phyloP scores from a whole-genome alignment of 2,888 invertebrate species.

The Pseudococcus longispinus region DNA sequence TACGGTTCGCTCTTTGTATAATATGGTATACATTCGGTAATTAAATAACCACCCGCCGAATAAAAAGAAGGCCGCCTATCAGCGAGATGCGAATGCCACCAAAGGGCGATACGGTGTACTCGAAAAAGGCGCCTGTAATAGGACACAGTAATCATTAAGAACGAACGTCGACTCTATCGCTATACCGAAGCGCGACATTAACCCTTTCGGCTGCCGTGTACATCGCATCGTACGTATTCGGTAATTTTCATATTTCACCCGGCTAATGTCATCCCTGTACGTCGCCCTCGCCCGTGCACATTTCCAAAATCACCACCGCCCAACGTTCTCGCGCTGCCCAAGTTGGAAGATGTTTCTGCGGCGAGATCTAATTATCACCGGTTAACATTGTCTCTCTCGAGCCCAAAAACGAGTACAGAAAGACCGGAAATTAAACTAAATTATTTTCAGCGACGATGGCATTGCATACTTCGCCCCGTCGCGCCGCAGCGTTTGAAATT shows the following conservation, averaged over 20 bases:
- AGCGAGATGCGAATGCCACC: background rate
- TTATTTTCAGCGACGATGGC: conserved; percentile 23
- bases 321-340: background rate
- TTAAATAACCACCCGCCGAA: conserved; percentile 28
- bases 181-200: conserved; percentile 5
- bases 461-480: no score
- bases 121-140: conserved; percentile 28
- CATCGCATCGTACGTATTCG: background rate
- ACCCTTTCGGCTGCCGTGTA: conserved; percentile 11
- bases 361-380: conserved; percentile 37
- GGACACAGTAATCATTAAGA: conserved; percentile 49
- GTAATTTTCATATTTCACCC: conserved; percentile 50
- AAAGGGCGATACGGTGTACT: conserved; percentile 39
- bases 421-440: conserved; percentile 31
- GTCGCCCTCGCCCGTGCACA: background rate
- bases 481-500: background rate
- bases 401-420: background rate
- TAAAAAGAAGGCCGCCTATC: background rate
- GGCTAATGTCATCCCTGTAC: conserved; percentile 45
- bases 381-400: background rate
- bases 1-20: background rate
- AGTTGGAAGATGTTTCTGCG: conserved; percentile 10
- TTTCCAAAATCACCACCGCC: background rate
- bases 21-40: conserved; percentile 1
- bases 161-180: background rate